phyloP scores from a whole-genome alignment of 2,888 invertebrate genomes.

The Oeneis ivallda region DNA sequence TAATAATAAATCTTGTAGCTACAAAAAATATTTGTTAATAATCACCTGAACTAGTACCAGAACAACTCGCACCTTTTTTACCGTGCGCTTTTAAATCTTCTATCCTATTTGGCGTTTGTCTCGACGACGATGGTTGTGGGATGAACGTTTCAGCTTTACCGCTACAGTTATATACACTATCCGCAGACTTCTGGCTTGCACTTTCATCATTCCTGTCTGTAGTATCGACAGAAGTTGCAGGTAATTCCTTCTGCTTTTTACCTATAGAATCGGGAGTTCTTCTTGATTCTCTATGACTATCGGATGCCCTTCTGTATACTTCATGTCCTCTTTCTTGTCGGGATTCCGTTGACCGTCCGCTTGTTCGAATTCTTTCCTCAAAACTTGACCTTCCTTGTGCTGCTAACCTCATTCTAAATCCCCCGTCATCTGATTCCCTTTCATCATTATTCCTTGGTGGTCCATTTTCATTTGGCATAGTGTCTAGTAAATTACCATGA shows the following conservation, averaged over 20 bases:
- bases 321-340: constrained; percentile 57
- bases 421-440: constrained; percentile 83
- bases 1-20: neutral
- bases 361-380: constrained; percentile 73
- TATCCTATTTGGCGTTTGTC: constrained; percentile 72
- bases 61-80: constrained; percentile 77
- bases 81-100: constrained; percentile 75
- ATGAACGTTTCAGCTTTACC: constrained; percentile 66
- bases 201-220: constrained; percentile 67
- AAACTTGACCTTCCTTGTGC: constrained; percentile 68
- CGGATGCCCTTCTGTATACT: constrained; percentile 68
- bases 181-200: constrained; percentile 75
- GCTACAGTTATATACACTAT: constrained; percentile 82
- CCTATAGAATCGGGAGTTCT: constrained; percentile 66
- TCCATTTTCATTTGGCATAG: constrained; percentile 56
- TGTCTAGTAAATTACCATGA: constrained; percentile 82
- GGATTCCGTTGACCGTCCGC: constrained; percentile 70
- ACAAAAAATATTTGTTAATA: constrained; percentile 14
- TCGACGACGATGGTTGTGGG: constrained; percentile 76
- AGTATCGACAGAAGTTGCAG: constrained; percentile 50
- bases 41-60: constrained; percentile 83
- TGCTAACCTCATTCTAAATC: constrained; percentile 76
- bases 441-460: constrained; percentile 65
- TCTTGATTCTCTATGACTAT: constrained; percentile 55
- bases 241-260: constrained; percentile 64